Conservation (phyloP, 2,113 vertebrate species). For the Paramisgurnus dabryanus region DNA sequence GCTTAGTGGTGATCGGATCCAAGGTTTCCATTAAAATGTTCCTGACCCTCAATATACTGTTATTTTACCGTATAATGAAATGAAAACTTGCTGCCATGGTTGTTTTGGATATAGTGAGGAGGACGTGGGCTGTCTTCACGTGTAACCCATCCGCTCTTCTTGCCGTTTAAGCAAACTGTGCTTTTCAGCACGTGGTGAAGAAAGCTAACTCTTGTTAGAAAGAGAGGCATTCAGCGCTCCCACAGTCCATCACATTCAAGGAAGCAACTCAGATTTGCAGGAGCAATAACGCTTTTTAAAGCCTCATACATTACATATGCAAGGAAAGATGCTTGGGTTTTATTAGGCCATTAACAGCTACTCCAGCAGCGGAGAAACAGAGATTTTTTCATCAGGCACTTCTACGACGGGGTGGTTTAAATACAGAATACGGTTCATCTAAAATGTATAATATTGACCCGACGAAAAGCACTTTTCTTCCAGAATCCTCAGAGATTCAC, state of each 20-base stretch:
- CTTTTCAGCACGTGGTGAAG: constrained; percentile 54
- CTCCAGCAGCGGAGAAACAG: constrained; percentile 62
- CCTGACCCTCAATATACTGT: constrained; percentile 26
- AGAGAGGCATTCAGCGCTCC: constrained; percentile 42
- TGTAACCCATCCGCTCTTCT: constrained; percentile 55
- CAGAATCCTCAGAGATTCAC: constrained; percentile 73
- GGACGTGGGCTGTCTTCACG: constrained; percentile 58
- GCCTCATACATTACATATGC: constrained; percentile 59
- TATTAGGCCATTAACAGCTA: constrained; percentile 61
- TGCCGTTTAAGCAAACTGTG: constrained; percentile 37
- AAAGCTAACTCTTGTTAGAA: constrained; percentile 57
- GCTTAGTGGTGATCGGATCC: background rate
- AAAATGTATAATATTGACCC: constrained; percentile 72
- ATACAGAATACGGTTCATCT: constrained; percentile 75
- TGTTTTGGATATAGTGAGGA: constrained; percentile 43
- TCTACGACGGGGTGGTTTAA: constrained; percentile 63
- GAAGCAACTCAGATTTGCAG: constrained; percentile 43
- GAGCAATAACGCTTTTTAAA: constrained; percentile 41
- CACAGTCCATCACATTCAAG: constrained; percentile 29
- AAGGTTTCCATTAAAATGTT: constrained; percentile 25
- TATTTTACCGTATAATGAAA: constrained; percentile 35
- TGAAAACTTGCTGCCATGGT: constrained; percentile 42
- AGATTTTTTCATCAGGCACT: constrained; percentile 70
- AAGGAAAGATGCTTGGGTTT: constrained; percentile 56
- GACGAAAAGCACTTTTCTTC: constrained; percentile 80